Percentiles rank a stretch among this genome's conserved stretches.
phyloP scores from a whole-genome alignment of 1,140 invertebrate genomes.

The Matsumurasca onukii region DNA sequence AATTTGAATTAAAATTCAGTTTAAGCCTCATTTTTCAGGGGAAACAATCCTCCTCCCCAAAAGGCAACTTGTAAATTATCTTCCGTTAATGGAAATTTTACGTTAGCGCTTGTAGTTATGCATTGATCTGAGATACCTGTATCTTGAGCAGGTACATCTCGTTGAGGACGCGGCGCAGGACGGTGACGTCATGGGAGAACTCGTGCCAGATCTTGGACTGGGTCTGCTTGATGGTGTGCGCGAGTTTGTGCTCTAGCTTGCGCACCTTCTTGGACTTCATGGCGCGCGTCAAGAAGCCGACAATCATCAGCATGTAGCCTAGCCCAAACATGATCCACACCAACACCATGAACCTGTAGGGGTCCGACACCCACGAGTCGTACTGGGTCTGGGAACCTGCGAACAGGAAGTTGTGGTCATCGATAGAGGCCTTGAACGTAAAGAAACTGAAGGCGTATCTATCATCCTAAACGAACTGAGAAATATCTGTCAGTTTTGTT shows the following conservation, averaged over 20 bases:
- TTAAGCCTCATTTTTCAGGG: no score
- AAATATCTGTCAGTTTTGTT: no score
- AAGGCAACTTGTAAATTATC: no score
- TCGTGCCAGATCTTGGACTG: slow-evolving; percentile 76
- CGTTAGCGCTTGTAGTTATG: no score
- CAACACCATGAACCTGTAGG: slow-evolving; percentile 73
- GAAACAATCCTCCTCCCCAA: no score
- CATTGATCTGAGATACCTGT: slow-evolving; percentile 70
- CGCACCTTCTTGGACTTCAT: slow-evolving; percentile 70
- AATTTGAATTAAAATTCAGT: no score
- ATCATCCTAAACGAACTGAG: no score
- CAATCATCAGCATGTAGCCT: slow-evolving; percentile 88
- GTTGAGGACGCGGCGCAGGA: slow-evolving; percentile 71
- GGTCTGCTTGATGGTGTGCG: slow-evolving; percentile 70
- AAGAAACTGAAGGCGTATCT: no score
- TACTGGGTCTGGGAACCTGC: slow-evolving; percentile 37
- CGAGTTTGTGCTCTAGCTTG: slow-evolving; percentile 72
- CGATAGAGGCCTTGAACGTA: no score
- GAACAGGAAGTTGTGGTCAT: no score
- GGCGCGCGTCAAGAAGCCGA: slow-evolving; percentile 78
- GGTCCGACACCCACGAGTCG: slow-evolving; percentile 52
- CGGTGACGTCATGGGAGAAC: slow-evolving; percentile 71
- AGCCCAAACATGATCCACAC: slow-evolving; percentile 89
- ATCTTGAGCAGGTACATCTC: slow-evolving; percentile 76
- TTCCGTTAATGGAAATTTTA: no score